A percentile compares a stretch with the other conserved stretches of the same genome.
phyloP scores from a whole-genome alignment of 1,140 invertebrate species.

The Nylanderia fulva region DNA sequence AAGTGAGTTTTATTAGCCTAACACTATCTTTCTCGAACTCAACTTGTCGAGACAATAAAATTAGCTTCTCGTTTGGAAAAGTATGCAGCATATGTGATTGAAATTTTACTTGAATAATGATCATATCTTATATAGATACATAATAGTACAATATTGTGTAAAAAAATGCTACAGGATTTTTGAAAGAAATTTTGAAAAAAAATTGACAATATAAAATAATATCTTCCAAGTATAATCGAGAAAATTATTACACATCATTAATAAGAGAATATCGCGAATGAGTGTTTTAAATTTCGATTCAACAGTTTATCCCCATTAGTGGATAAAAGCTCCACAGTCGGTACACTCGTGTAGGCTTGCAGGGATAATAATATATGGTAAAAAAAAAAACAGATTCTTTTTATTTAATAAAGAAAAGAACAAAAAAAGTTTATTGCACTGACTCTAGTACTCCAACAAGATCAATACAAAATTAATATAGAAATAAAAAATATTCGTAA shows the following conservation, averaged over 20 bases:
- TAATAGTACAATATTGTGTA: not conserved
- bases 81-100: not conserved
- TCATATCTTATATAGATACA: not conserved
- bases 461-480: too few relatives aligned
- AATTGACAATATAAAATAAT: not conserved
- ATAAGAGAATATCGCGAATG: not conserved
- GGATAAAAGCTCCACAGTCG: not conserved
- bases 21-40: not conserved
- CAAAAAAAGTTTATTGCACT: too few relatives aligned
- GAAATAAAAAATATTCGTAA: too few relatives aligned
- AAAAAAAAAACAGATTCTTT: too few relatives aligned
- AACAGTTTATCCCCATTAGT: too few relatives aligned
- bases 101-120: not conserved
- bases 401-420: too few relatives aligned
- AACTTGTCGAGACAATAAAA: slow-evolving; percentile 19
- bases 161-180: not conserved
- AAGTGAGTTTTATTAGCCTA: slow-evolving; percentile 32
- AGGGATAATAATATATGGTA: too few relatives aligned
- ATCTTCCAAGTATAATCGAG: too few relatives aligned
- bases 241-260: not conserved
- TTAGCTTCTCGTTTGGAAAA: slow-evolving; percentile 5
- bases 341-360: too few relatives aligned
- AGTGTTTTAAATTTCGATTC: too few relatives aligned
- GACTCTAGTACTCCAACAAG: too few relatives aligned
- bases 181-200: not conserved